Evolutionary conservation across 1,140 invertebrate species (phyloP), one percentile per base, ranked within the genome.

Genomic region (Aphaenogaster floridana): DNA sequence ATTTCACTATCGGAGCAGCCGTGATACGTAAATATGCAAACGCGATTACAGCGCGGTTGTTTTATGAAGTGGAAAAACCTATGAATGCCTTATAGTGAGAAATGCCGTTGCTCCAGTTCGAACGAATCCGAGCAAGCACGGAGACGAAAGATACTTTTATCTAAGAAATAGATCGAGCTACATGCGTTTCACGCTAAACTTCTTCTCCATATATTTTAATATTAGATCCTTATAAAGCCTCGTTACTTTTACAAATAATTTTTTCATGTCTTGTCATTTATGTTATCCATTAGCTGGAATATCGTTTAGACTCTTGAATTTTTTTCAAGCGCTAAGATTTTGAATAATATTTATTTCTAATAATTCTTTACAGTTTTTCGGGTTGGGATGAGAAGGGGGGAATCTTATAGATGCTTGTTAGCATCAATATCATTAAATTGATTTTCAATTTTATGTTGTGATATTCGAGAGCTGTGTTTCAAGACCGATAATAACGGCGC

Each of bases 1-100:
- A 74, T 83, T 83, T 83, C 28, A 8, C 68, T 59, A 83, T 83
- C 79, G 39, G 21, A 21, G 80, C n/a, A 72, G 74, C 52, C 15
- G 21, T 72, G 42, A 81, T 59, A 72, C 28, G 54, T 74, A 83
- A 74, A 83, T 83, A 74, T 83, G 80, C 68, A 83, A 83, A 83
- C 54, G 52, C 42, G 80, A 72, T 83, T 83, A 59, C 28, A 69
- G 42, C 68, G 17, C 52, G 68, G 4, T 83, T 83, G 52, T 83
- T 83, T 79, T 74, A 83, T 83, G 68, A 72, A 42, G 68, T 83
- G 68, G 52, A 72, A 83, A 81, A 83, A 83, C 9, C 52, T 74
- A 83, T 72, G 80, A 83, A 83, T 48, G 68, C 50, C 39, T 83
- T 83, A 83, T 83, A 28, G 9, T 21, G 80, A 61, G 39, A 72